A percentile compares a stretch with the other conserved stretches of the same genome.
These are phyloP conservation scores for Notechis scutatus DNA, from an alignment of 2,113 vertebrate species.

Conservation along the genomic window DNA sequence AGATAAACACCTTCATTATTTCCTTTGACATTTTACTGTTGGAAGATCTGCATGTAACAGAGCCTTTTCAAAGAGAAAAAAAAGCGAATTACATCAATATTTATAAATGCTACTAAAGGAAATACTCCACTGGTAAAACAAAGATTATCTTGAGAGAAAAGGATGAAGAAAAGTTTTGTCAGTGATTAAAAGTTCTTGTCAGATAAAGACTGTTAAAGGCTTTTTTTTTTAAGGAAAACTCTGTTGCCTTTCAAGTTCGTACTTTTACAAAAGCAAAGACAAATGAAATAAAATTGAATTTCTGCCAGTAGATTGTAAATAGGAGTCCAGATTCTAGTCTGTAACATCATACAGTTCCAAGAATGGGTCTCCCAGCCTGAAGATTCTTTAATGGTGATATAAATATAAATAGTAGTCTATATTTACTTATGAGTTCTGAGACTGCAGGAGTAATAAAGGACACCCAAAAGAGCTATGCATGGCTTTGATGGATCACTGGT, in stretches of 20 bases:
- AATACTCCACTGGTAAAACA: not conserved
- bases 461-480: not conserved
- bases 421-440: slow-evolving; percentile 14
- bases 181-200: not conserved
- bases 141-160: not conserved
- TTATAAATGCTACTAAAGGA: not conserved
- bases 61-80: not conserved
- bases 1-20: not conserved
- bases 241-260: not conserved
- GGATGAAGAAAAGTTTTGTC: not conserved
- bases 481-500: not conserved
- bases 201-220: not conserved
- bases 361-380: not conserved
- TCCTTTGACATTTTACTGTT: not conserved
- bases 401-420: not conserved
- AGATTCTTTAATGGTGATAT: not conserved
- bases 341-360: not conserved
- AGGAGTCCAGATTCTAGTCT: not conserved
- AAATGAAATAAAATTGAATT: not conserved
- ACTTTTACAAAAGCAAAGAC: not conserved
- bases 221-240: not conserved
- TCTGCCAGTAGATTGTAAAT: not conserved
- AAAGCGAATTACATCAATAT: not conserved
- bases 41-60: not conserved
- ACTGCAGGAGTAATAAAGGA: slow-evolving; percentile 3